A percentile compares a stretch with the other conserved stretches of the same genome.
Conservation (phyloP, 2,113 vertebrate species). For the Zapornia atra region DNA sequence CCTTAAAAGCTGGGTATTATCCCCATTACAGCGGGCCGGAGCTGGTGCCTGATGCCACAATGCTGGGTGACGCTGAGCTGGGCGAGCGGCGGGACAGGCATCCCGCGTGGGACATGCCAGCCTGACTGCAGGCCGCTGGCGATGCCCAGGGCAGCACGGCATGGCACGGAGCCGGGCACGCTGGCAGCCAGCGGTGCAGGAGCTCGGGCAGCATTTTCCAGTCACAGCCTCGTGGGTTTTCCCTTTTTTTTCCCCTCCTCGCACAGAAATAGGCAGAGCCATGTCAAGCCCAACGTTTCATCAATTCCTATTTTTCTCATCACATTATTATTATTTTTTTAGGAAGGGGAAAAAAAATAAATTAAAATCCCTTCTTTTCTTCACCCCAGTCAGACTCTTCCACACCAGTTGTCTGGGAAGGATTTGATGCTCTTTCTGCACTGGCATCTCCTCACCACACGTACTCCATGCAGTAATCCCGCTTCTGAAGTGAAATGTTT, state of each 20-base stretch:
- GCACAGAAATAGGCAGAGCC: background rate
- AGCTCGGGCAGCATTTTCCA: rapidly evolving
- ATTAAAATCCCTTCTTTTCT: background rate
- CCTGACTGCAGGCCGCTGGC: rapidly evolving
- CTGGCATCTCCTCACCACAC: background rate
- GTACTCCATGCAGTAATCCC: background rate
- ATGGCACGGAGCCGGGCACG: rapidly evolving
- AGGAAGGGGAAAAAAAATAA: background rate
- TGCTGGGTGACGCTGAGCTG: rapidly evolving
- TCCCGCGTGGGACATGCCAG: rapidly evolving
- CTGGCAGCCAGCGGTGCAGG: background rate
- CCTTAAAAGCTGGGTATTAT: constrained; percentile 50
- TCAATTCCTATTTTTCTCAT: background rate
- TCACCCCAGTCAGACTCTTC: background rate
- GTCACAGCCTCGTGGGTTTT: background rate
- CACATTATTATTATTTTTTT: background rate
- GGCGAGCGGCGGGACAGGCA: background rate
- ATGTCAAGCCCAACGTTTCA: background rate
- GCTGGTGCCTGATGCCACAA: background rate
- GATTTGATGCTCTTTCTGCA: background rate
- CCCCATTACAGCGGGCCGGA: background rate
- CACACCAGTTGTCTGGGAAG: background rate
- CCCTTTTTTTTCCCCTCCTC: background rate
- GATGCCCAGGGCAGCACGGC: background rate
- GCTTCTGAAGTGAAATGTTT: background rate